phyloP scores from a whole-genome alignment of 2,888 invertebrate genomes.

The Cinara cedri region DNA sequence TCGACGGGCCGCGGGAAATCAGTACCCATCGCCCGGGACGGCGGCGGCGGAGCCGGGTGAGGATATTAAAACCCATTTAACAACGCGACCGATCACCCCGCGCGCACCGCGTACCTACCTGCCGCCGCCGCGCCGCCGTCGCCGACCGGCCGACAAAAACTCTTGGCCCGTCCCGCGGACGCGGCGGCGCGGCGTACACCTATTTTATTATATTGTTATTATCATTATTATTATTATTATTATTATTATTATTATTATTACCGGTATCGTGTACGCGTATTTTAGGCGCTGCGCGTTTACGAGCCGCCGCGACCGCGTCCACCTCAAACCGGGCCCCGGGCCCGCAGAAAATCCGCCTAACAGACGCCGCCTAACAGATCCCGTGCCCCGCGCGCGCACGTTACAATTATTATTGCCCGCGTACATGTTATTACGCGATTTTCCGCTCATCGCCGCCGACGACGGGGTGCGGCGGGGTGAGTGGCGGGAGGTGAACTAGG shows the following conservation, averaged over 20 bases:
- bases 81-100: not conserved
- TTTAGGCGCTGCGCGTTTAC: not conserved
- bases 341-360: not conserved
- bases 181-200: slow-evolving; percentile 2
- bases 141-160: not conserved
- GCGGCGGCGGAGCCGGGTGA: not conserved
- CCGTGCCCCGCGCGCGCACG: not conserved
- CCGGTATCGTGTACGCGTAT: not conserved
- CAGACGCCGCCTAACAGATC: too few relatives aligned
- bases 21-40: slow-evolving; percentile 12
- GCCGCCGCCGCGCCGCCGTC: not conserved
- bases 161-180: slow-evolving; percentile 1
- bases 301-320: not conserved
- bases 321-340: not conserved
- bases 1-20: slow-evolving; percentile 40
- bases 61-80: slow-evolving; percentile 54
- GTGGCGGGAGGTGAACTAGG: too few relatives aligned
- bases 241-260: slow-evolving; percentile 5
- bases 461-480: too few relatives aligned
- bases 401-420: too few relatives aligned
- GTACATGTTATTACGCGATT: too few relatives aligned
- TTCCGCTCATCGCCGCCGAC: too few relatives aligned
- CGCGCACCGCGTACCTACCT: not conserved
- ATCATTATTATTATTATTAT: not conserved
- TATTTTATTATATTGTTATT: not conserved